Evolutionary conservation across 2,113 vertebrate genomes (phyloP).

Genomic region (Nasalis larvatus): DNA sequence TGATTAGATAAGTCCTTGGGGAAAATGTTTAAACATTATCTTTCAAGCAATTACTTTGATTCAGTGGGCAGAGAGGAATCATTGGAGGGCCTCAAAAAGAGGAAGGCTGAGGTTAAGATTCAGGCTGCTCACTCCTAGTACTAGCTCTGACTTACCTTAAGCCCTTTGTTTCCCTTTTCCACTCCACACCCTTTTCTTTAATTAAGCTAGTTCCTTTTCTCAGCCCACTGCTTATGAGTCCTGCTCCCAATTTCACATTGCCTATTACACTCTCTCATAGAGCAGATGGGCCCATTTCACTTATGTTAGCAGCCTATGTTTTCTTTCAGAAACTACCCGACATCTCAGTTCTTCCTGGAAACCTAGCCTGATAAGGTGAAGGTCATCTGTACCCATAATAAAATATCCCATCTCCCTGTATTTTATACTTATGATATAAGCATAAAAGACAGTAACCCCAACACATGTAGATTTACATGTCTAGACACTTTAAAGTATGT

Average conservation of each 20-base stretch:
- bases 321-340: not conserved
- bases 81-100: not conserved
- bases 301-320: not conserved
- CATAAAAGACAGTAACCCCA: not conserved
- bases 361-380: not conserved
- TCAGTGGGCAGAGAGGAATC: not conserved
- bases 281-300: not conserved
- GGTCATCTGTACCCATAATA: not conserved
- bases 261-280: not conserved
- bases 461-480: not conserved
- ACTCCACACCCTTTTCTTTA: conserved; percentile 23
- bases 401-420: not conserved
- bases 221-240: not conserved
- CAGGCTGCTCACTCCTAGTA: not conserved
- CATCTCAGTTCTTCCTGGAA: conserved; percentile 39
- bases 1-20: not conserved
- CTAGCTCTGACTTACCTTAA: not conserved
- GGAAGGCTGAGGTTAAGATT: not conserved
- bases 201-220: not conserved
- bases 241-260: not conserved
- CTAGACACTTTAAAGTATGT: not conserved
- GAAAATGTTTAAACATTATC: not conserved
- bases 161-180: not conserved
- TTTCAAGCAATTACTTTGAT: not conserved
- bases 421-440: not conserved